These are phyloP conservation scores for Caiman crocodilus DNA, from an alignment of 2,797 vertebrate genomes.

Conservation along the genomic window DNA sequence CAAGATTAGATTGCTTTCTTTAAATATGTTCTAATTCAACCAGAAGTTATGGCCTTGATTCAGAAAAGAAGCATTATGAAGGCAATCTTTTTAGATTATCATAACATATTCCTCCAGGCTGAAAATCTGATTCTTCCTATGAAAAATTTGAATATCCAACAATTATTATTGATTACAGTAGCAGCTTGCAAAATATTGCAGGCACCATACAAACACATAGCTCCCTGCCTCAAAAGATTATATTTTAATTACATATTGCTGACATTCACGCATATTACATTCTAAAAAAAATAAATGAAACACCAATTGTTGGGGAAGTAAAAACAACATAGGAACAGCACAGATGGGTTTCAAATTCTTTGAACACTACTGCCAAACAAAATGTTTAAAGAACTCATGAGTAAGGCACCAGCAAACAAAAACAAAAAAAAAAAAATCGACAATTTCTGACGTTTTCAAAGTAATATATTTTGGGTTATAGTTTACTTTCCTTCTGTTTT, in stretches of 20 bases:
- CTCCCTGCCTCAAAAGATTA: conserved; percentile 55
- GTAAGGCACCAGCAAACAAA: conserved; percentile 61
- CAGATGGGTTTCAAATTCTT: conserved; percentile 66
- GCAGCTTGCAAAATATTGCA: background rate
- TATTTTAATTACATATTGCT: background rate
- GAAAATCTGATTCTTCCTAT: conserved; percentile 56
- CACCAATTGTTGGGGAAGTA: conserved; percentile 56
- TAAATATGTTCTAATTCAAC: conserved; percentile 18
- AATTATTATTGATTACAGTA: no score
- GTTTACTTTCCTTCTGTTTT: no score
- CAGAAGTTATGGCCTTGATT: conserved; percentile 44
- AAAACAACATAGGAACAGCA: conserved; percentile 39
- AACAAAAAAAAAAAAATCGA: conserved; percentile 67
- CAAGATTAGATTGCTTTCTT: background rate
- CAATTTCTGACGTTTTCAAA: conserved; percentile 57
- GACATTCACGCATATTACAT: background rate
- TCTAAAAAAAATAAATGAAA: conserved; percentile 63
- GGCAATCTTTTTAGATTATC: background rate
- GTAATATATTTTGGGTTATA: conserved; percentile 2
- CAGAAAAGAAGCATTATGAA: conserved; percentile 39
- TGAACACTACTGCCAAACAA: conserved; percentile 35
- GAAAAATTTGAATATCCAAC: conserved; percentile 13
- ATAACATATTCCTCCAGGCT: background rate
- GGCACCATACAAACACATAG: conserved; percentile 64
- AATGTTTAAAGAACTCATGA: conserved; percentile 63